Conservation (phyloP, 2,888 invertebrate genomes). For the Ennomos fuscantarius region DNA sequence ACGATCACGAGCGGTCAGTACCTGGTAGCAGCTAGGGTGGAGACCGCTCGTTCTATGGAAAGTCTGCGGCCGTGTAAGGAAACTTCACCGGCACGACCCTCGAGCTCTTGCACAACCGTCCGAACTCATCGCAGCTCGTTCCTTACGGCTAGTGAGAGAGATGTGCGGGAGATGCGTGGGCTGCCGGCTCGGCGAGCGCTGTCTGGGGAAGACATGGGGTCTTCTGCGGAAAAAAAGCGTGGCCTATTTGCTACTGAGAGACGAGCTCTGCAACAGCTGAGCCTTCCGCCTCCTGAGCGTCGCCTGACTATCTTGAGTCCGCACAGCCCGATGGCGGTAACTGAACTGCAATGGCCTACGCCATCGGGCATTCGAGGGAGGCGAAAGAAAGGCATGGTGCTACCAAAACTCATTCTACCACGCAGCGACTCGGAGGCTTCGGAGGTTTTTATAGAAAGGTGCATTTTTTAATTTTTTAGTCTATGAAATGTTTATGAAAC, state of each 20-base stretch:
- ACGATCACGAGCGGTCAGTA: slow-evolving; percentile 81
- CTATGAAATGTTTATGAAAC: not conserved
- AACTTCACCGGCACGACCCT: slow-evolving; percentile 81
- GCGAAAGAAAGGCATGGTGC: slow-evolving; percentile 89
- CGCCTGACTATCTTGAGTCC: slow-evolving; percentile 92
- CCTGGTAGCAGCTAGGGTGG: slow-evolving; percentile 82
- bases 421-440: slow-evolving; percentile 90
- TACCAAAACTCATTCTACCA: slow-evolving; percentile 90
- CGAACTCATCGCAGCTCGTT: slow-evolving; percentile 86
- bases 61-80: slow-evolving; percentile 86
- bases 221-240: slow-evolving; percentile 87
- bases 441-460: slow-evolving; percentile 87
- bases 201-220: slow-evolving; percentile 86
- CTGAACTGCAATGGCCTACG: slow-evolving; percentile 87
- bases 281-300: slow-evolving; percentile 88
- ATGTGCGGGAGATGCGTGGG: slow-evolving; percentile 87
- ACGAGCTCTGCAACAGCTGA: slow-evolving; percentile 87
- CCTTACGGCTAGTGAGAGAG: slow-evolving; percentile 87
- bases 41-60: slow-evolving; percentile 89
- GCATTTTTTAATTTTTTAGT: slow-evolving; percentile 49
- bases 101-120: slow-evolving; percentile 79
- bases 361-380: slow-evolving; percentile 86
- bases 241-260: slow-evolving; percentile 89
- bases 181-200: slow-evolving; percentile 87
- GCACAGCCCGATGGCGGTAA: slow-evolving; percentile 89